Evolutionary conservation across 2,797 vertebrate genomes (phyloP), one percentile per base, ranked within the genome.

Genomic region (Parauchenoglanis punctatus): DNA sequence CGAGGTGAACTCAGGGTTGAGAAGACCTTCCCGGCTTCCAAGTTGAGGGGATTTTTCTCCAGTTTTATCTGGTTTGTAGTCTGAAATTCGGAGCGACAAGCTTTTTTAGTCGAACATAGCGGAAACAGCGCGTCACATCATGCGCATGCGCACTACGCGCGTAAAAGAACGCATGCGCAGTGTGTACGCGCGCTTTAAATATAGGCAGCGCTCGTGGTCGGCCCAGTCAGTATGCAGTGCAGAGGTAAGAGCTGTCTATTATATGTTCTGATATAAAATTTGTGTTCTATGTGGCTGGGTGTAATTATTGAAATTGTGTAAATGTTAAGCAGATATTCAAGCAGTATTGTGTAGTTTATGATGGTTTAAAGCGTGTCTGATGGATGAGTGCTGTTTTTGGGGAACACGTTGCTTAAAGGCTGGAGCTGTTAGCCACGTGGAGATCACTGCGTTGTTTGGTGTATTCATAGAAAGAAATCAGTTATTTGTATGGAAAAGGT

Each of bases 121-220:
- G 81, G 81, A 83, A 83, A 68, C 28, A 13, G 10, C 8, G 63
- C n/a, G 25, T 46, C n/a, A 63, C 40, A 3, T 11, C 17, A 31
- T 0, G 58, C 72, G 84, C 72, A 63, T 31, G 83, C 54, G 83
- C 15, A 73, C 4, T n/a, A 15, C 12, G 17, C 6, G 18, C 11
- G 23, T 58, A 1, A 1, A 23, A 86, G 25, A 0, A 44, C 85
- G 85, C 85, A 86, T 81, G 85, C 67, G 85, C 56, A 20, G 3
- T 40, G 40, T 40, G 40, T 3, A 1, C 18, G 4, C 8, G 18
- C 20, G 1, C 77, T 31, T 59, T 61, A 81, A 59, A 86, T 17
- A 2, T 49, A 2, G 0, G 8, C 1, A 4, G 25, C 54, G 6
- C 35, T 0, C 11, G 11, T 5, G 40, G 0, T 0, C 0, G 40